Conservation (phyloP, 2,797 vertebrate species). For the Malacoraja senta region DNA sequence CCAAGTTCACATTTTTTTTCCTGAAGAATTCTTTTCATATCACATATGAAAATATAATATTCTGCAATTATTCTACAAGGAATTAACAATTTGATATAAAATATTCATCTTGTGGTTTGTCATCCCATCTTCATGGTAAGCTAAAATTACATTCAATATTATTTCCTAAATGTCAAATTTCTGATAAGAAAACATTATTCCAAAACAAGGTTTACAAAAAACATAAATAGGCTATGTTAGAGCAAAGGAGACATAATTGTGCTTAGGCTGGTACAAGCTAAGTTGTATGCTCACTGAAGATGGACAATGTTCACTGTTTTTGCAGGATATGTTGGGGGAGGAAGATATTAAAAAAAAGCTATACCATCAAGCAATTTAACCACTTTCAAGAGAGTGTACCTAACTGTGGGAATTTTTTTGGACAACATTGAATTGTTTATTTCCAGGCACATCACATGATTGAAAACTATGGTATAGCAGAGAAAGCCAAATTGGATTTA, state of each 20-base stretch:
- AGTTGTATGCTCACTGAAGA: background rate
- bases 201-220: slow-evolving; percentile 15
- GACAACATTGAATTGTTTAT: background rate
- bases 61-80: slow-evolving; percentile 32
- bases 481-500: background rate
- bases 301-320: background rate
- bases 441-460: background rate
- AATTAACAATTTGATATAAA: slow-evolving; percentile 35
- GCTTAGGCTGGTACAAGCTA: background rate
- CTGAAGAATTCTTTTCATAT: slow-evolving; percentile 37
- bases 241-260: background rate
- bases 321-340: no score
- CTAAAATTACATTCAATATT: slow-evolving; percentile 37
- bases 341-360: background rate
- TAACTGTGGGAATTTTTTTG: background rate
- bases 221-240: slow-evolving; percentile 23
- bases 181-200: background rate
- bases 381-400: background rate
- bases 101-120: slow-evolving; percentile 36
- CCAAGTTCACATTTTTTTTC: slow-evolving; percentile 33
- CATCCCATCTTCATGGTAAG: background rate
- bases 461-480: background rate
- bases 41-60: slow-evolving; percentile 32
- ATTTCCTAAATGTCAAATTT: slow-evolving; percentile 26
- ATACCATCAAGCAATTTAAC: background rate